These are phyloP conservation scores for Hoplodrina blanda DNA, from an alignment of 2,888 invertebrate genomes.

Conservation along the genomic window DNA sequence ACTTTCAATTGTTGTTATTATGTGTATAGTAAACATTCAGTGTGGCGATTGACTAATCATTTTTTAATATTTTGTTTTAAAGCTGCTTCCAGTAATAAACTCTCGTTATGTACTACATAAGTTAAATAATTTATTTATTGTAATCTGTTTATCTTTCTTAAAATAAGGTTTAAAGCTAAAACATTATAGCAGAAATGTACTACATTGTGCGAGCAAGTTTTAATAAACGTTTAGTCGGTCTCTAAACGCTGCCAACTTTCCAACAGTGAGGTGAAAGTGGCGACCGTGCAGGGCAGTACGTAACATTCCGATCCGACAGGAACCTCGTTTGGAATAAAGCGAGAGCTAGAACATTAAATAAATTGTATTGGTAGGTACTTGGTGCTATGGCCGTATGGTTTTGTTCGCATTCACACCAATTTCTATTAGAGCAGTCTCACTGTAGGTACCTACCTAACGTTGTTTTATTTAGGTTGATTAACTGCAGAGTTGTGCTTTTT, in stretches of 20 bases:
- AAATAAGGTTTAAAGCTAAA: slow-evolving; percentile 13
- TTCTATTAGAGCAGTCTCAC: slow-evolving; percentile 26
- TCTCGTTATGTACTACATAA: not conserved
- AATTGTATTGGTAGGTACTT: slow-evolving; percentile 55
- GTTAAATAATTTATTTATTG: not conserved
- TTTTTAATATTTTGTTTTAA: slow-evolving; percentile 1
- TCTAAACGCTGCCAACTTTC: slow-evolving; percentile 88
- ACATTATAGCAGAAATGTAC: slow-evolving; percentile 24
- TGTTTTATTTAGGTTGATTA: slow-evolving; percentile 18
- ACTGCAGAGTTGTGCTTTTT: not conserved
- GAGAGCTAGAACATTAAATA: slow-evolving; percentile 67
- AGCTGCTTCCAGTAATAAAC: not conserved
- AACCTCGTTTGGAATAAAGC: slow-evolving; percentile 76
- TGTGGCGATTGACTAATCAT: slow-evolving; percentile 9
- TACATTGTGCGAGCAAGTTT: slow-evolving; percentile 64
- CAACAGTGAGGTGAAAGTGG: slow-evolving; percentile 87
- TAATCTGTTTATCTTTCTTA: not conserved
- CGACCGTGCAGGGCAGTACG: slow-evolving; percentile 80
- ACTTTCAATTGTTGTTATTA: slow-evolving; percentile 55
- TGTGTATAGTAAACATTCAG: slow-evolving; percentile 15
- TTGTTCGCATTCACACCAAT: slow-evolving; percentile 44
- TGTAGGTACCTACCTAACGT: slow-evolving; percentile 4
- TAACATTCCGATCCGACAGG: slow-evolving; percentile 84
- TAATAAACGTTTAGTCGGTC: slow-evolving; percentile 80
- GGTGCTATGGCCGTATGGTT: slow-evolving; percentile 42